phyloP scores from a whole-genome alignment of 2,113 vertebrate genomes.

The Megaleporinus macrocephalus region DNA sequence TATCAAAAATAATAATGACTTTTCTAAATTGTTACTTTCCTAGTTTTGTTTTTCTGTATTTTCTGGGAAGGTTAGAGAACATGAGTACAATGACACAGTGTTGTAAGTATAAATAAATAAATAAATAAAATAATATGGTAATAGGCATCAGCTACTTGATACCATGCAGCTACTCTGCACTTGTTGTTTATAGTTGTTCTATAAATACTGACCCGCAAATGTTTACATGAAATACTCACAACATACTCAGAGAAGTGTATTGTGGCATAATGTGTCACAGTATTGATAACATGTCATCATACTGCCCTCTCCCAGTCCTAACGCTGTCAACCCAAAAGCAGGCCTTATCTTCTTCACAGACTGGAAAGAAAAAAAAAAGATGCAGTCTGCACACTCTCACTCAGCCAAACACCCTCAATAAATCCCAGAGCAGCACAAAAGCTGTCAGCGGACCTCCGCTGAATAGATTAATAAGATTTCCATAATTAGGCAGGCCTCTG shows the following conservation, averaged over 20 bases:
- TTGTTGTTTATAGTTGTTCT: neutral
- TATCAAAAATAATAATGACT: no score
- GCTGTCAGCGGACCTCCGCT: conserved; percentile 75
- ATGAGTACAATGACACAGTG: no score
- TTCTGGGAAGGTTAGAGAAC: no score
- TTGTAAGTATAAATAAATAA: no score
- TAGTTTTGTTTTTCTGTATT: no score
- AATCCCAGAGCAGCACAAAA: conserved; percentile 79
- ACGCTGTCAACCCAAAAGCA: conserved; percentile 1
- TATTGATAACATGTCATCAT: neutral
- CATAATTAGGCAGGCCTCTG: conserved; percentile 87
- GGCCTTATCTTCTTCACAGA: conserved; percentile 64
- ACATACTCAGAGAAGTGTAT: neutral
- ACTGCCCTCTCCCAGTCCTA: neutral
- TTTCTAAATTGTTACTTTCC: no score
- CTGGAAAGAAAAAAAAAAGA: neutral
- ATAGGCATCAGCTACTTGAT: neutral
- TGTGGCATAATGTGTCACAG: neutral
- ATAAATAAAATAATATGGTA: no score
- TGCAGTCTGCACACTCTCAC: conserved; percentile 48
- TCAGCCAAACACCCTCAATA: conserved; percentile 72
- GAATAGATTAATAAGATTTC: conserved; percentile 99
- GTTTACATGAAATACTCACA: no score
- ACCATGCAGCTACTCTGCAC: neutral
- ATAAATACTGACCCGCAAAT: no score